Evolutionary conservation across 2,888 invertebrate genomes (phyloP), one percentile per base, ranked within the genome.

Genomic region (Alentia gelatinosa): DNA sequence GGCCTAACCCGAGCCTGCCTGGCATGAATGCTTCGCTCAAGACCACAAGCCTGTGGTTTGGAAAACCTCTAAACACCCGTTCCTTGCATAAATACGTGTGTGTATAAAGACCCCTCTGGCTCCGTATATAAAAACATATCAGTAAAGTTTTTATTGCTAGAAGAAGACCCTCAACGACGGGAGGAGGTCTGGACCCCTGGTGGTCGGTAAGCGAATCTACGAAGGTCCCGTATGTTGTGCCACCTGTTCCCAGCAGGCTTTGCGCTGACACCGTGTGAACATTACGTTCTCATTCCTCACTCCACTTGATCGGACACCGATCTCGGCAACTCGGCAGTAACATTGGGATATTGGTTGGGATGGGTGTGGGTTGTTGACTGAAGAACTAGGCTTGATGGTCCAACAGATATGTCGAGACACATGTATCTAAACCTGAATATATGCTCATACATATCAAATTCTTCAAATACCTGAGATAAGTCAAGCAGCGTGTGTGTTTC

Each of bases 181-280:
- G 37, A 12, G 79, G 79, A 79, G 37, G 37, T 35, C 37, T 39
- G 79, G 79, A 35, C 37, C 35, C 79, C 79, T 79, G 79, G 37
- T 35, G 39, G 79, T 15, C 39, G 79, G 37, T 35, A 33, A 7
- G 37, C 37, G 19, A 79, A 79, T 19, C 35, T 19, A 39, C 79
- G 35, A 3, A 79, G 79, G n/a, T 79, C 79, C 79, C 79, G 79
- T 79, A 79, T 79, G 79, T 79, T 79, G 79, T 39, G 39, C 79
- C 79, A 79, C 79, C 79, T 79, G 79, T 79, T 79, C 79, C 79
- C 79, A 26, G 79, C 12, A 39, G 79, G 79, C 79, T 37, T 35
- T 19, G 37, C 79, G 79, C 79, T n/a, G 79, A 79, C 79, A 79
- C 26, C 79, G 37, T 79, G 79, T 37, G 79, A 74, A 33, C 30